phyloP scores from a whole-genome alignment of 2,113 vertebrate genomes.

The Oreochromis niloticus region DNA sequence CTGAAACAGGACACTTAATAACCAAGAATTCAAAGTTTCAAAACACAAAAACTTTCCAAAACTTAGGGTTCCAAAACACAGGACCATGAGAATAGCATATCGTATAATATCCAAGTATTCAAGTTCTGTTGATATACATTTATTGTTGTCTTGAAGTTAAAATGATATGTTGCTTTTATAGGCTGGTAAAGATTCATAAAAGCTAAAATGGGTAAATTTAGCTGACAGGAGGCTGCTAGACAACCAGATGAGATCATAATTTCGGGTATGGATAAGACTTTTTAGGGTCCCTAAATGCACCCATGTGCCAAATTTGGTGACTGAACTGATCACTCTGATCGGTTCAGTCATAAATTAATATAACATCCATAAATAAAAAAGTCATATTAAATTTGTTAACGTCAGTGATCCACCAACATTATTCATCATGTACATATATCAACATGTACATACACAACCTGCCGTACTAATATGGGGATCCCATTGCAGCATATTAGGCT shows the following conservation, averaged over 20 bases:
- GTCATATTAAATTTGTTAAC: neutral
- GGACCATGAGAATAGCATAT: neutral
- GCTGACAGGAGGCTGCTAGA: neutral
- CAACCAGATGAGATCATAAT: neutral
- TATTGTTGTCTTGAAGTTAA: neutral
- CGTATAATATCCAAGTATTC: neutral
- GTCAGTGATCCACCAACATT: neutral
- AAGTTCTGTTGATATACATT: neutral
- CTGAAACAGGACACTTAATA: neutral
- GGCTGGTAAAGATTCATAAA: neutral
- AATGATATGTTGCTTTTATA: neutral
- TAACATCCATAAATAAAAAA: neutral
- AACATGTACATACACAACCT: neutral
- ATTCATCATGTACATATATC: neutral
- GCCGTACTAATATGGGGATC: neutral
- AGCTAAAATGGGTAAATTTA: neutral
- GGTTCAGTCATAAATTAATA: neutral
- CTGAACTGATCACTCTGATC: too few species aligned
- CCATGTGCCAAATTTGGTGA: neutral
- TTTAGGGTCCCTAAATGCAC: neutral
- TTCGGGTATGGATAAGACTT: neutral
- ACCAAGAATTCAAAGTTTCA: neutral
- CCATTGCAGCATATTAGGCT: neutral
- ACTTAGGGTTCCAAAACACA: neutral
- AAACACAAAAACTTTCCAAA: neutral